Conservation (phyloP, 2,113 vertebrate genomes). For the Dasypus novemcinctus region DNA sequence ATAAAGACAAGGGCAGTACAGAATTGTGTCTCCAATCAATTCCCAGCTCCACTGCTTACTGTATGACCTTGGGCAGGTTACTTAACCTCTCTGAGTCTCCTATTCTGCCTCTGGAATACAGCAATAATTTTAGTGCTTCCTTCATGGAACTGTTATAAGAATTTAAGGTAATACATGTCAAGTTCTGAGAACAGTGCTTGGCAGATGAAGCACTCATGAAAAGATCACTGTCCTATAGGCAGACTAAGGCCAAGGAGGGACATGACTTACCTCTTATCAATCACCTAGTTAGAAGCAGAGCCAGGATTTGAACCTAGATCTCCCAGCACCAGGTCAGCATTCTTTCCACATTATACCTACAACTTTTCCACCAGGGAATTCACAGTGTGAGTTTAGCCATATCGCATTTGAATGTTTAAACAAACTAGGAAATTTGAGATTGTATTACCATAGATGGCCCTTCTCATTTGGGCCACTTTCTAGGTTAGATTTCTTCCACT, state of each 20-base stretch:
- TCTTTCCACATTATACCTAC: background rate
- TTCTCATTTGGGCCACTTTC: conserved; percentile 3
- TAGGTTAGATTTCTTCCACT: conserved; percentile 20
- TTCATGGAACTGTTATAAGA: background rate
- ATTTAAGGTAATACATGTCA: background rate
- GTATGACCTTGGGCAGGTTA: background rate
- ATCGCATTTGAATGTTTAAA: conserved; percentile 24
- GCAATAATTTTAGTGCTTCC: background rate
- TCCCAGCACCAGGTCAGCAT: background rate
- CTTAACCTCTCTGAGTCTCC: background rate
- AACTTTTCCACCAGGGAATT: background rate
- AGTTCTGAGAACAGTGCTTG: background rate
- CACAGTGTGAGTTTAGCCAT: background rate
- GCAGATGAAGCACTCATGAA: background rate
- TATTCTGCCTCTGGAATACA: background rate
- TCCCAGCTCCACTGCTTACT: background rate
- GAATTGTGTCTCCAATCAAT: background rate
- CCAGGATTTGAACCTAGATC: background rate
- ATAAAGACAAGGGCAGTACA: background rate
- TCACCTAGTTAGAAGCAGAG: conserved; percentile 5
- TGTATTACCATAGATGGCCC: background rate
- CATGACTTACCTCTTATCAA: background rate
- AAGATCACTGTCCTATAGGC: background rate
- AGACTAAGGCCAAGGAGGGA: background rate
- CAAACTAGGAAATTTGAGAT: conserved; percentile 19